phyloP scores from a whole-genome alignment of 2,113 vertebrate genomes.

The Zootoca vivipara region DNA sequence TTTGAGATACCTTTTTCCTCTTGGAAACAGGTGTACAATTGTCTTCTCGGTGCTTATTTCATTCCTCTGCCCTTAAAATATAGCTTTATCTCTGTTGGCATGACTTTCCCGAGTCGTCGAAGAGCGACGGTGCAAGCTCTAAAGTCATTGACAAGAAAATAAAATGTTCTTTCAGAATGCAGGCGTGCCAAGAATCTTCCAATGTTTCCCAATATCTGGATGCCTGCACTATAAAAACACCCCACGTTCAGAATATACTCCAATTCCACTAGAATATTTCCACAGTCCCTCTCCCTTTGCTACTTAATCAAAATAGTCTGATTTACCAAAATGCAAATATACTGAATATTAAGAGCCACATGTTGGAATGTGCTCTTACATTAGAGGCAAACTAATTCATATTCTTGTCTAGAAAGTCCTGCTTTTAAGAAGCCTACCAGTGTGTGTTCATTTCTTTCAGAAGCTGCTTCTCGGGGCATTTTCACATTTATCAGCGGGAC shows the following conservation, averaged over 20 bases:
- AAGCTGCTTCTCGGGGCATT: constrained; percentile 1
- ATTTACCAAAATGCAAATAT: constrained; percentile 57
- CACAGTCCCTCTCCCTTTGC: constrained; percentile 40
- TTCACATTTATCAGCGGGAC: not conserved
- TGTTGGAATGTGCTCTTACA: constrained; percentile 36
- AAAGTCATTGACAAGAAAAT: constrained; percentile 74
- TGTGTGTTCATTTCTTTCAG: not conserved
- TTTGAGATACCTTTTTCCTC: constrained; percentile 70
- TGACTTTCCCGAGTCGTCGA: constrained; percentile 64
- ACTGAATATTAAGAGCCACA: constrained; percentile 38
- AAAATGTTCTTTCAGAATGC: constrained; percentile 67
- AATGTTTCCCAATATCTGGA: constrained; percentile 59
- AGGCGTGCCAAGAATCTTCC: constrained; percentile 66
- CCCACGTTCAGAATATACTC: constrained; percentile 50
- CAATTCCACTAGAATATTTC: constrained; percentile 49
- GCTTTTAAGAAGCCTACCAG: not conserved
- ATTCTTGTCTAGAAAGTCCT: constrained; percentile 42
- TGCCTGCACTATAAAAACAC: constrained; percentile 49
- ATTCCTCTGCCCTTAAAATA: constrained; percentile 72
- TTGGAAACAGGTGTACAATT: constrained; percentile 74
- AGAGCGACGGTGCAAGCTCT: constrained; percentile 66
- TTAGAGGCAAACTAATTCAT: constrained; percentile 43
- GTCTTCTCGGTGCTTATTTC: constrained; percentile 70
- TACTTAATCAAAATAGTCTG: constrained; percentile 68
- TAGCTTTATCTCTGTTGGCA: constrained; percentile 68